These are phyloP conservation scores for Parnassius smintheus DNA, from an alignment of 2,888 invertebrate genomes.

Conservation along the genomic window DNA sequence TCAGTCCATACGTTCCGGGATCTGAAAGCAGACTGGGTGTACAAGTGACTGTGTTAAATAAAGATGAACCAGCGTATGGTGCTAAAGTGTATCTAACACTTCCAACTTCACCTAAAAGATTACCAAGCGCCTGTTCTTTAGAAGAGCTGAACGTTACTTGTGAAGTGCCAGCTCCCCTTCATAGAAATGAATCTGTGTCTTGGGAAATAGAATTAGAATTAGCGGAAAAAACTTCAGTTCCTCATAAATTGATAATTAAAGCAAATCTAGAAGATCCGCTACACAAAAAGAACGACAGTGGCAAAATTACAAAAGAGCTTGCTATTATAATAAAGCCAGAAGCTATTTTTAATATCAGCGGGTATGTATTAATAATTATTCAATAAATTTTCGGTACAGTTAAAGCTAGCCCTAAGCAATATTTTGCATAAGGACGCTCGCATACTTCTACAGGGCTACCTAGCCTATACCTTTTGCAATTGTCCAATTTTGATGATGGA, in stretches of 20 bases:
- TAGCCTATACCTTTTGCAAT: no score
- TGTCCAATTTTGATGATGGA: no score
- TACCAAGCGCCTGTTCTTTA: conserved; percentile 58
- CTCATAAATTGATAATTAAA: conserved; percentile 41
- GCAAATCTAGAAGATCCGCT: conserved; percentile 53
- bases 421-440: no score
- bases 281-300: conserved; percentile 49
- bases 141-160: conserved; percentile 53
- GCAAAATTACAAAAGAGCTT: conserved; percentile 40
- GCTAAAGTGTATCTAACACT: conserved; percentile 54
- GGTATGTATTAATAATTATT: conserved; percentile 45
- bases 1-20: conserved; percentile 63
- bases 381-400: no score
- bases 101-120: conserved; percentile 55
- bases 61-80: conserved; percentile 68
- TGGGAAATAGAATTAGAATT: conserved; percentile 70
- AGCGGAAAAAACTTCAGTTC: conserved; percentile 39
- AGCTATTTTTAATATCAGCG: conserved; percentile 50
- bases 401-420: no score
- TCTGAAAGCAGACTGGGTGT: conserved; percentile 52
- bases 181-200: conserved; percentile 45
- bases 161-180: conserved; percentile 56
- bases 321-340: conserved; percentile 46
- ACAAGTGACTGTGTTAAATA: conserved; percentile 53
- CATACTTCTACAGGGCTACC: no score